These are phyloP conservation scores for Adoxophyes honmai DNA, from an alignment of 1,140 invertebrate species.

Conservation along the genomic window DNA sequence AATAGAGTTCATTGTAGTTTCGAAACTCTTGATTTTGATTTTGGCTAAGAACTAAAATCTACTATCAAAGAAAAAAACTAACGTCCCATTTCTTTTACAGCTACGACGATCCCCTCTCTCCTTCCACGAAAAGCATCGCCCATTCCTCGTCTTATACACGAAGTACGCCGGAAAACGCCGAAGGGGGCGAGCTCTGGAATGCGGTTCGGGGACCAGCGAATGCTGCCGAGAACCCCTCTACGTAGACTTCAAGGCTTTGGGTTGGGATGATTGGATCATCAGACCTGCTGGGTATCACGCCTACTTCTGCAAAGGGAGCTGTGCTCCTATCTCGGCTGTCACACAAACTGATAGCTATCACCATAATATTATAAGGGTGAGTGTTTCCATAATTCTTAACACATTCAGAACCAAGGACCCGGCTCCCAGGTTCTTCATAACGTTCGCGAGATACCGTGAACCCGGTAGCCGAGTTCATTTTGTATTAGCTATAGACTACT, in stretches of 20 bases:
- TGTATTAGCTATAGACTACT: too few relatives aligned
- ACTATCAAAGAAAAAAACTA: too few relatives aligned
- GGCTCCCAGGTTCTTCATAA: too few relatives aligned
- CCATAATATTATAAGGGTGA: conserved; percentile 84
- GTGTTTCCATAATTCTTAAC: too few relatives aligned
- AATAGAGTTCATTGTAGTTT: too few relatives aligned
- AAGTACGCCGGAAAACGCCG: conserved; percentile 79
- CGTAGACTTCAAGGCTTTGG: conserved; percentile 89
- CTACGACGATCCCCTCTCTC: conserved; percentile 79
- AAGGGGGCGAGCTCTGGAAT: conserved; percentile 83
- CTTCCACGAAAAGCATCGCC: conserved; percentile 80
- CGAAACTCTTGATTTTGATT: too few relatives aligned
- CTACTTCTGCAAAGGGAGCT: conserved; percentile 90
- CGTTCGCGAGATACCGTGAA: too few relatives aligned
- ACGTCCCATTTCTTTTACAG: conserved; percentile 40
- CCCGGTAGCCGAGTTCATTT: too few relatives aligned
- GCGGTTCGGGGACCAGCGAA: conserved; percentile 81
- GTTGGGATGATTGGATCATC: conserved; percentile 93
- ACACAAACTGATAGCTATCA: conserved; percentile 82
- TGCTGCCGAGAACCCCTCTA: conserved; percentile 91
- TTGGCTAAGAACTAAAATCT: too few relatives aligned
- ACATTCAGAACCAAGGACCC: too few relatives aligned
- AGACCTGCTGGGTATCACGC: conserved; percentile 88
- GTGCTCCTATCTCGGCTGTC: conserved; percentile 82
- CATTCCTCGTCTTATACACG: conserved; percentile 86